A percentile compares a stretch with the other conserved stretches of the same genome.
Conservation (phyloP, 2,797 vertebrate genomes). For the Alectoris magna region DNA sequence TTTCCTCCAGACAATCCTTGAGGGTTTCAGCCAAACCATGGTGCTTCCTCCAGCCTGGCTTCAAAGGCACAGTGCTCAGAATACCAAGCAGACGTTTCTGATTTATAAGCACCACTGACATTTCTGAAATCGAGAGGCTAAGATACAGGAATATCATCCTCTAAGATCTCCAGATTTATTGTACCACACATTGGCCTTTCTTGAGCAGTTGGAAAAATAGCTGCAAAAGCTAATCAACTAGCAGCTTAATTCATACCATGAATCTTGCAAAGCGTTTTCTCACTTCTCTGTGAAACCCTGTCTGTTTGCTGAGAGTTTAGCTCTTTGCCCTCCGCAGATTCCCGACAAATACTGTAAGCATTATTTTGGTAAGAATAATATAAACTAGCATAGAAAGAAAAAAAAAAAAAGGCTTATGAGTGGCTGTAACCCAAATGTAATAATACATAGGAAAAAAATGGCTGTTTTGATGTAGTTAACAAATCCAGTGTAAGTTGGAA, state of each 20-base stretch:
- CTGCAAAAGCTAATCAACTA: constrained; percentile 39
- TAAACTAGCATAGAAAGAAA: not conserved
- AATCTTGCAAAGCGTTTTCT: constrained; percentile 46
- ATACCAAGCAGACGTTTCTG: not conserved
- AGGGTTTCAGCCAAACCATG: not conserved
- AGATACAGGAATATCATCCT: not conserved
- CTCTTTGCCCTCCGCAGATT: not conserved
- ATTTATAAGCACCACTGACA: constrained; percentile 22
- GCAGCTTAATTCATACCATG: constrained; percentile 45
- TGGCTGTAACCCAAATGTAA: not conserved
- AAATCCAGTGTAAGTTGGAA: not conserved
- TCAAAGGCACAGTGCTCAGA: not conserved
- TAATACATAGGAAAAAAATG: not conserved
- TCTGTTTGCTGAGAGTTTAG: constrained; percentile 36
- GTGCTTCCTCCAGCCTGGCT: not conserved
- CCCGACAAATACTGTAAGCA: not conserved
- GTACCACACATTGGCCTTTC: not conserved
- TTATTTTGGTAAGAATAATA: not conserved
- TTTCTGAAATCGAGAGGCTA: not conserved
- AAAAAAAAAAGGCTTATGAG: not conserved
- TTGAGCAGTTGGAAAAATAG: constrained; percentile 5
- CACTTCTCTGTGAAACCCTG: not conserved
- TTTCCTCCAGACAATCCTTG: not conserved
- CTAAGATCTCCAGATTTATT: constrained; percentile 37
- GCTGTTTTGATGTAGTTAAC: fast-evolving